A percentile compares a stretch with the other conserved stretches of the same genome.
These are phyloP conservation scores for Dusona sp. DNA, from an alignment of 2,888 invertebrate genomes.

Conservation along the genomic window DNA sequence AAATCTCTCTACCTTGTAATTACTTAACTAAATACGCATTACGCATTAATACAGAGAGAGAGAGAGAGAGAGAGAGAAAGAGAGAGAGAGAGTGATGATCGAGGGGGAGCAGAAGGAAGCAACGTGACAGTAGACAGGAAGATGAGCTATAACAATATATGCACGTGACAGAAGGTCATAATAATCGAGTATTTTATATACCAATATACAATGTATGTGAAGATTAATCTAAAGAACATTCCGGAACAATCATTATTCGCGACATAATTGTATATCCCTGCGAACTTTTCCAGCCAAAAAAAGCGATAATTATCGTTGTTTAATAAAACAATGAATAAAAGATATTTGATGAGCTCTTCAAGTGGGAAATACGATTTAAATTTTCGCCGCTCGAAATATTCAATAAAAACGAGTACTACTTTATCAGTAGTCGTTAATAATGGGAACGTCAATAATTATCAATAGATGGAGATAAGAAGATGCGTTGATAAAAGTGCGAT, in stretches of 20 bases:
- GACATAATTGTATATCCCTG: no score
- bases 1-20: no score
- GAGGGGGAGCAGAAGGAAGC: constrained; percentile 38
- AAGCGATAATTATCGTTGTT: background rate
- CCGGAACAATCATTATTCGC: constrained; percentile 7
- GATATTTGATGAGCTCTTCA: background rate
- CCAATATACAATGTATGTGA: constrained; percentile 61
- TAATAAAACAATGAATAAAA: background rate
- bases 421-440: constrained; percentile 54
- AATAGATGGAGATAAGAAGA: constrained; percentile 11
- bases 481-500: background rate
- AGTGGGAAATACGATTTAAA: background rate
- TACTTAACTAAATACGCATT: no score
- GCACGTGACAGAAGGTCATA: constrained; percentile 73
- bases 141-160: constrained; percentile 54
- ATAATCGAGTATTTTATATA: constrained; percentile 71
- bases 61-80: constrained; percentile 27
- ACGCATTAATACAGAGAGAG: no score
- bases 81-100: constrained; percentile 20
- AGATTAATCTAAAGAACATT: constrained; percentile 25
- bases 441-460: background rate
- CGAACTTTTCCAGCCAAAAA: background rate
- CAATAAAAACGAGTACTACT: constrained; percentile 35
- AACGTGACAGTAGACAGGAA: constrained; percentile 66
- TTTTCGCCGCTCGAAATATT: background rate